Base-by-base conservation (phyloP, 2,888 invertebrate genomes). In the Hydrotaea diabolus region DNA sequence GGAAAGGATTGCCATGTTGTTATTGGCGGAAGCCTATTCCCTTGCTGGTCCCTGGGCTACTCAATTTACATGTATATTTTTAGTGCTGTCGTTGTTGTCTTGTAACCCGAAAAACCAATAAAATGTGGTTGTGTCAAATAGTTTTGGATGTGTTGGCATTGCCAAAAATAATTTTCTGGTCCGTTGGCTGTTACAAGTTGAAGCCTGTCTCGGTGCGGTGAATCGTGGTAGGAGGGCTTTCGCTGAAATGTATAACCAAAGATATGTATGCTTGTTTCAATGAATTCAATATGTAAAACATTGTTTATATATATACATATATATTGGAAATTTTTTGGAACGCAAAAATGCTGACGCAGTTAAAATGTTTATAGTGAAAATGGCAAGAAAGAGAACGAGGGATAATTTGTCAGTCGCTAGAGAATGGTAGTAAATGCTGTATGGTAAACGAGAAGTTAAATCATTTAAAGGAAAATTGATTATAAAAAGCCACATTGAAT, bases 101-200 rank as follows among this genome's bases (percentile, higher is more conserved):
- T 77, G n/a, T 49, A 59, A 66, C 66, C 73, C 57, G 72, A 36
- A 69, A 82, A 69, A 57, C 77, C 81, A 59, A 69, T 73, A 66
- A 69, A 77, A 77, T 77, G 72, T 73, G 81, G 81, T 80, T 69
- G 43, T 81, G 26, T 4, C 53, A 73, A 71, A 81, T 57, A 57
- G 59, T 77, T 77, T 73, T 46, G n/a, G n/a, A n/a, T n/a, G 57
- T 57, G 43, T 11, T 26, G 26, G 26, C 23, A 21, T 77, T 77
- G 77, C 77, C 82, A 82, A 82, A 21, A 59, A 73, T 73, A 36
- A 57, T 77, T 69, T 77, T 77, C 64, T 64, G 72, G 43, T 71
- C 39, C 64, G n/a, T 55, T 55, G 23, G 31, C 31, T 7, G 3
- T 31, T 31, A 4, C 31, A n/a, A n/a, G n/a, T n/a, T n/a, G n/a